Evolutionary conservation across 2,113 vertebrate species (phyloP), one percentile per base, ranked within the genome.

Genomic region (Rynchops niger): DNA sequence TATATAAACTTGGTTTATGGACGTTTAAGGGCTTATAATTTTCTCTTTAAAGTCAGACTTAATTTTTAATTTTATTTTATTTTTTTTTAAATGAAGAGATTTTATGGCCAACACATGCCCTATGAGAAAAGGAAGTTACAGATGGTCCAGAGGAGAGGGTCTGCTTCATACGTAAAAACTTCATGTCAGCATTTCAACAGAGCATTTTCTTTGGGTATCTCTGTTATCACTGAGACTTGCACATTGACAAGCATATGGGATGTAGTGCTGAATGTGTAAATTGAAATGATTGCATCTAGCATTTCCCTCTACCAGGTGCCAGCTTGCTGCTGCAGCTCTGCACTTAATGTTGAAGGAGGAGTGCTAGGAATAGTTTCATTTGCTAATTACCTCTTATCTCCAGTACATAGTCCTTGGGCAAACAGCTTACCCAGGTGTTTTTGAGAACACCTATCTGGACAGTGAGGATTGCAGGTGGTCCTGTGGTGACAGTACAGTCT

Each of bases 231-330:
- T 97, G 98, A 98, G 97, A 97, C 97, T 98, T 98, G 98, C 97
- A 93, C 96, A 97, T 97, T 98, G 98, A 98, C 98, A 98, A 98
- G 97, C 98, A 97, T 98, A 98, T 98, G 98, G 98, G 98, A 97
- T 97, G 97, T 96, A 98, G 94, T 97, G 98, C 98, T 98, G 98
- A 98, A 98, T 98, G 98, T 98, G 98, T 98, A 98, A 98, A 98
- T 98, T 98, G 97, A 97, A 98, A 98, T 98, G 97, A 98, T 98
- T 98, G 92, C 98, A 98, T 98, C 96, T 97, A 98, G 98, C 97
- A 94, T 98, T 97, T 98, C 97, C 93, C 95, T 97, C 96, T 97
- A 96, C 97, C 98, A 98, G 98, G 98, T 98, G 98, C 97, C 50
- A 96, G 94, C 91, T 96, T 98, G 98, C 98, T 98, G 96, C 95